Evolutionary conservation across 2,888 invertebrate genomes (phyloP).

Genomic region (Sympetrum striolatum): DNA sequence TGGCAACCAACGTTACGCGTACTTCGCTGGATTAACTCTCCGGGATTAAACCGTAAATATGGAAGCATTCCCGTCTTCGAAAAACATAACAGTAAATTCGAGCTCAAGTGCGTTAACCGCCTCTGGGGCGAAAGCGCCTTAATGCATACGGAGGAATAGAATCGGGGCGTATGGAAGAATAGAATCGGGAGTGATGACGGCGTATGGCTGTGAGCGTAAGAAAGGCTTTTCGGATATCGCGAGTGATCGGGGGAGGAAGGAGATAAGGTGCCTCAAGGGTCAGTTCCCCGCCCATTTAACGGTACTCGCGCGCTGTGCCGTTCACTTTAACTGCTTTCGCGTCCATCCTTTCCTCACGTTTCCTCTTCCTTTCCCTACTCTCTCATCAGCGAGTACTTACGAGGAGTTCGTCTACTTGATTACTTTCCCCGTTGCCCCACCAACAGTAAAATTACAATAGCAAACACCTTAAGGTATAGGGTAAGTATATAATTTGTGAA

Average conservation of each 20-base stretch:
- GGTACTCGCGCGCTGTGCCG: conserved; percentile 13
- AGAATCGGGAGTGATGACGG: too few species aligned
- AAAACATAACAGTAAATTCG: too few species aligned
- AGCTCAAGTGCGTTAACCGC: background rate
- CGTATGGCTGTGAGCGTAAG: background rate
- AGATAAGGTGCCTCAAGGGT: background rate
- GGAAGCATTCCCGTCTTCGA: too few species aligned
- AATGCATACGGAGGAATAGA: too few species aligned
- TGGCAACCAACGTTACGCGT: too few species aligned
- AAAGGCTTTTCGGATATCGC: background rate
- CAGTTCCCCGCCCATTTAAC: background rate
- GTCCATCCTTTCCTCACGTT: background rate
- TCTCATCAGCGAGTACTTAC: background rate
- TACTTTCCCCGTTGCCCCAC: background rate
- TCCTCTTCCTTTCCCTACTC: background rate
- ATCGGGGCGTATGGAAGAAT: too few species aligned
- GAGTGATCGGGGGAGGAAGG: background rate
- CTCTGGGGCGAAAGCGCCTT: too few species aligned
- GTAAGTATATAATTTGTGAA: too few species aligned
- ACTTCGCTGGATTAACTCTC: background rate
- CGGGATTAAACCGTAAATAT: background rate
- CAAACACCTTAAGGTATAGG: too few species aligned
- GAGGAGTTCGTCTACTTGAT: too few species aligned
- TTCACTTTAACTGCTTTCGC: conserved; percentile 16
- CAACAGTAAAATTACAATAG: too few species aligned